These are phyloP conservation scores for Erynnis tages DNA, from an alignment of 2,888 invertebrate genomes.

Conservation along the genomic window DNA sequence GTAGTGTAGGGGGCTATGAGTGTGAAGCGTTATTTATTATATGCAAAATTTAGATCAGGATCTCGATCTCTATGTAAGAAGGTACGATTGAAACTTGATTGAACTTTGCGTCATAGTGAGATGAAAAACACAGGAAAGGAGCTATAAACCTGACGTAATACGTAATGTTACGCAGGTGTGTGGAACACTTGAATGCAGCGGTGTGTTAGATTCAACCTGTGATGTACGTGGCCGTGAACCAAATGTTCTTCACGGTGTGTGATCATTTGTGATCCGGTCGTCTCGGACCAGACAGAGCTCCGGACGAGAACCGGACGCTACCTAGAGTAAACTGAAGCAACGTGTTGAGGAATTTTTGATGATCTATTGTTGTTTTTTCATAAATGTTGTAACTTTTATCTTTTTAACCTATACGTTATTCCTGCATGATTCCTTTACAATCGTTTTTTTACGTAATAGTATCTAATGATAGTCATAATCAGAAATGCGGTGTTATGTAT, in stretches of 20 bases:
- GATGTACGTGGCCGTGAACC: conserved; percentile 60
- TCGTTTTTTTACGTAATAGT: neutral
- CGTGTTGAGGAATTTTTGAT: conserved; percentile 57
- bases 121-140: neutral
- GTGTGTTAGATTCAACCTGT: conserved; percentile 5
- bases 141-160: neutral
- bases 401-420: neutral
- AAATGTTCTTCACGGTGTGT: conserved; percentile 67
- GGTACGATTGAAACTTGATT: neutral
- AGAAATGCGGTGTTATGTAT: too few relatives aligned
- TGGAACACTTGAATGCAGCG: conserved; percentile 7
- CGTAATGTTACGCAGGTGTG: conserved; percentile 17
- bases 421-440: neutral
- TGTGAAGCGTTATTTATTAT: too few relatives aligned
- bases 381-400: conserved; percentile 56
- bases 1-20: too few relatives aligned
- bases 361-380: conserved; percentile 75
- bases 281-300: conserved; percentile 42
- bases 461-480: too few relatives aligned
- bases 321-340: conserved; percentile 38
- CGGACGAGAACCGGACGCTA: conserved; percentile 52
- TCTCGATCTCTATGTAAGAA: neutral
- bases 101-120: neutral
- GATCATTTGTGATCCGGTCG: conserved; percentile 36
- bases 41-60: too few relatives aligned